Evolutionary conservation across 2,888 invertebrate species (phyloP).

Genomic region (Brachypterus glaber): DNA sequence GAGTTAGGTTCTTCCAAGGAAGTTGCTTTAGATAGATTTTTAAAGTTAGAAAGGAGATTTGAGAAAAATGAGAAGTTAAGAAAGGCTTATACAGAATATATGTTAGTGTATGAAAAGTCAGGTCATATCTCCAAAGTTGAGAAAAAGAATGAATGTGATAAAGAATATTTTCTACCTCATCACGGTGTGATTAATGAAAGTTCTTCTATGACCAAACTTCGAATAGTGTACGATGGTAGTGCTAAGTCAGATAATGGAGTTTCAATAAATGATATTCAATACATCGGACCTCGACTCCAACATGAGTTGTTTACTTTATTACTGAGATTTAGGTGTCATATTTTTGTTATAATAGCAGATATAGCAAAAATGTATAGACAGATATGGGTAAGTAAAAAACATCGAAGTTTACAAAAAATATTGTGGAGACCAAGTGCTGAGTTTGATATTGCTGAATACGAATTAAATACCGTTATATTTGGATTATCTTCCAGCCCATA

Average conservation of each 20-base stretch:
- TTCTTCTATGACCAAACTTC: neutral
- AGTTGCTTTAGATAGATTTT: neutral
- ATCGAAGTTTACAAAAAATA: slow-evolving; percentile 9
- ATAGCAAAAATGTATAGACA: slow-evolving; percentile 22
- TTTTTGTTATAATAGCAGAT: slow-evolving; percentile 14
- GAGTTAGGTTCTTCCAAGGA: neutral
- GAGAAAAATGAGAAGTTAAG: neutral
- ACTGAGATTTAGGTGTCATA: slow-evolving; percentile 15
- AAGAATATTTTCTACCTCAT: slow-evolving; percentile 14
- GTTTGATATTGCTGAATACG: slow-evolving; percentile 9
- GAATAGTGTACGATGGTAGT: neutral
- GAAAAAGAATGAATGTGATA: too few species aligned
- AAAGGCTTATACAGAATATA: neutral
- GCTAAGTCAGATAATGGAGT: neutral
- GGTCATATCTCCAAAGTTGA: neutral
- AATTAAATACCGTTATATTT: slow-evolving; percentile 20
- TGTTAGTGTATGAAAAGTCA: neutral
- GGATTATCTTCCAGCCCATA: slow-evolving; percentile 15
- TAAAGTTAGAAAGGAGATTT: neutral
- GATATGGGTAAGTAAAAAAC: slow-evolving; percentile 10
- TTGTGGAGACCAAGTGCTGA: slow-evolving; percentile 10
- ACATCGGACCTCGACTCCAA: neutral
- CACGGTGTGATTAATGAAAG: neutral
- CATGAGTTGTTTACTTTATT: slow-evolving; percentile 11
- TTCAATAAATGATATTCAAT: neutral